A percentile compares a stretch with the other conserved stretches of the same genome.
Evolutionary conservation across 2,113 vertebrate species (phyloP).

Genomic region (Dasyornis broadbenti): DNA sequence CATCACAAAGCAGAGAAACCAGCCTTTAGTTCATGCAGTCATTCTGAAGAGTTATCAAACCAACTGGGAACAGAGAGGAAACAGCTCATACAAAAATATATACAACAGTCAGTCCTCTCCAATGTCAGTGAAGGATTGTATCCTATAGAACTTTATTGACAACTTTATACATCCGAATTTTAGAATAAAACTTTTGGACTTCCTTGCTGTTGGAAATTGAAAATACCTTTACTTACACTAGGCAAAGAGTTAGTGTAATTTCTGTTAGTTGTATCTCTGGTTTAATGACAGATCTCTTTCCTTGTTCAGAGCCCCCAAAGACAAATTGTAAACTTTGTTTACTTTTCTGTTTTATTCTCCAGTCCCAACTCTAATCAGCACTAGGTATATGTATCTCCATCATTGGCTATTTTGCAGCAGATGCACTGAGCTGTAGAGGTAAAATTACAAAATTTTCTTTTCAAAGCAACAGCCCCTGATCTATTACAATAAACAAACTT

Average conservation of each 20-base stretch:
- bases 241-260: background rate
- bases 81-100: background rate
- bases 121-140: background rate
- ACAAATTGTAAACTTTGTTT: background rate
- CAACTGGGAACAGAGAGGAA: background rate
- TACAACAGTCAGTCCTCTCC: background rate
- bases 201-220: background rate
- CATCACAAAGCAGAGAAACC: background rate
- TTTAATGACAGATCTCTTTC: background rate
- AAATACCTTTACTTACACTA: background rate
- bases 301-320: background rate
- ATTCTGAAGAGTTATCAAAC: background rate
- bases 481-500: conserved; percentile 61
- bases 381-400: background rate
- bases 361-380: conserved; percentile 43
- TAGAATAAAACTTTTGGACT: background rate
- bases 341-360: background rate
- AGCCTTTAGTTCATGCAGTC: background rate
- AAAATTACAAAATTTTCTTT: conserved; percentile 69
- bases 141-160: background rate
- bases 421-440: conserved; percentile 12
- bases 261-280: background rate
- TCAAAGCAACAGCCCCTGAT: conserved; percentile 69
- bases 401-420: conserved; percentile 20
- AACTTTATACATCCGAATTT: background rate